Evolutionary conservation across 2,888 invertebrate species (phyloP).

Genomic region (Scaptomyza reducta): DNA sequence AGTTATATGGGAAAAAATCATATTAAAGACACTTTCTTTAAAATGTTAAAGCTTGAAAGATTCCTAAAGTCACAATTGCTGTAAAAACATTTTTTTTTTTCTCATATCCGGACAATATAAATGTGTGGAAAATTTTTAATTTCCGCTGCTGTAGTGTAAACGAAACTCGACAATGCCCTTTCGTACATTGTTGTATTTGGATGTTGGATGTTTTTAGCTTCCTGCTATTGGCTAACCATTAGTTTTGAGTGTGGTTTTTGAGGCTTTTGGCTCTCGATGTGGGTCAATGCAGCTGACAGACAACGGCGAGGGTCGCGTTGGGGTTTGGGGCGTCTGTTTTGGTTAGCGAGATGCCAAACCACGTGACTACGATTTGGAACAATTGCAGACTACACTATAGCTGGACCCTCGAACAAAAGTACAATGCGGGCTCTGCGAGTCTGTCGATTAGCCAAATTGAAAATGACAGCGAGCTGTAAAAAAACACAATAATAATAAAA

Average conservation of each 20-base stretch:
- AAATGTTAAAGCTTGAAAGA: neutral
- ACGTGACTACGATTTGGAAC: slow-evolving; percentile 66
- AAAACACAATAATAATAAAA: no score
- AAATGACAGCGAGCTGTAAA: slow-evolving; percentile 62
- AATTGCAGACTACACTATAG: slow-evolving; percentile 49
- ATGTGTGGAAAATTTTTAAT: slow-evolving; percentile 4
- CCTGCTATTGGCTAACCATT: slow-evolving; percentile 37
- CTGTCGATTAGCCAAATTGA: slow-evolving; percentile 75
- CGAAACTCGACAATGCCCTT: slow-evolving; percentile 7
- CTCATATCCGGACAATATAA: neutral
- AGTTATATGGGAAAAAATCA: neutral
- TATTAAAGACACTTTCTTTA: neutral
- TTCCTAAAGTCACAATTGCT: neutral
- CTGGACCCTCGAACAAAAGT: slow-evolving; percentile 8
- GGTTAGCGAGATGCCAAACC: slow-evolving; percentile 56
- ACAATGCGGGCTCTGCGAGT: slow-evolving; percentile 51
- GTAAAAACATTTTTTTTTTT: slow-evolving; percentile 1
- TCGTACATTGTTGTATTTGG: neutral
- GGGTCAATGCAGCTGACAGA: slow-evolving; percentile 66
- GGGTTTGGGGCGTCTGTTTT: neutral
- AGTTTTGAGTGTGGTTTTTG: slow-evolving; percentile 53
- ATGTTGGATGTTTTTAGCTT: slow-evolving; percentile 12
- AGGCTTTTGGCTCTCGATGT: slow-evolving; percentile 55
- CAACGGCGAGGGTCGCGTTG: neutral
- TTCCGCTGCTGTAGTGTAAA: slow-evolving; percentile 5